These are phyloP conservation scores for Tragelaphus strepsiceros DNA, from an alignment of 2,113 vertebrate species.

Conservation along the genomic window DNA sequence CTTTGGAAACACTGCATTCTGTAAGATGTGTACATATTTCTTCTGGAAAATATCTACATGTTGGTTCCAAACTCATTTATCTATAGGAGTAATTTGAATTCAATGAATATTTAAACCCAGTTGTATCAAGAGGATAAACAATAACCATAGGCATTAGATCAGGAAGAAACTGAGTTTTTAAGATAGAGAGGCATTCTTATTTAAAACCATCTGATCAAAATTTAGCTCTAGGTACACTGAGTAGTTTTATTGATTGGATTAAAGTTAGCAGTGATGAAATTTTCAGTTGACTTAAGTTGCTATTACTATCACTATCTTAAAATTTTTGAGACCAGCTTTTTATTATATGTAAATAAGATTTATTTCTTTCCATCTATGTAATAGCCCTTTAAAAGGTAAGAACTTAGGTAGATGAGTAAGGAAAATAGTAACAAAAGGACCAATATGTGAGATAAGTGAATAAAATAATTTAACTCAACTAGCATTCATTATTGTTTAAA, in stretches of 20 bases:
- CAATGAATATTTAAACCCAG: not conserved
- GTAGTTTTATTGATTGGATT: not conserved
- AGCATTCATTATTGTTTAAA: not conserved
- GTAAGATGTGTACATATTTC: not conserved
- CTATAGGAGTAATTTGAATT: not conserved
- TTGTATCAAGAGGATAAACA: not conserved
- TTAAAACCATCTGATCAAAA: not conserved
- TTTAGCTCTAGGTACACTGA: not conserved
- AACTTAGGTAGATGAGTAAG: not conserved
- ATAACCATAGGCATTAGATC: not conserved
- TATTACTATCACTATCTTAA: not conserved
- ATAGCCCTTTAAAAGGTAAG: not conserved
- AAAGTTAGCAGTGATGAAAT: not conserved
- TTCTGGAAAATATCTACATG: not conserved
- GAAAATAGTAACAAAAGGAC: not conserved
- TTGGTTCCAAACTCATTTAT: not conserved
- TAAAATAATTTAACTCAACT: not conserved
- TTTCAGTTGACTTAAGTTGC: not conserved
- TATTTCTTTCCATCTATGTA: not conserved
- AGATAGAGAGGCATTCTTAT: not conserved
- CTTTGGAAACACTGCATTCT: slow-evolving; percentile 29
- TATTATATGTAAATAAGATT: not conserved
- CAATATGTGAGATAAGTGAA: not conserved
- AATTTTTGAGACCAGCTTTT: slow-evolving; percentile 1
- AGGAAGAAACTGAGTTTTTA: not conserved